Base-by-base conservation (phyloP, 2,113 vertebrate species). In the Pongo pygmaeus region DNA sequence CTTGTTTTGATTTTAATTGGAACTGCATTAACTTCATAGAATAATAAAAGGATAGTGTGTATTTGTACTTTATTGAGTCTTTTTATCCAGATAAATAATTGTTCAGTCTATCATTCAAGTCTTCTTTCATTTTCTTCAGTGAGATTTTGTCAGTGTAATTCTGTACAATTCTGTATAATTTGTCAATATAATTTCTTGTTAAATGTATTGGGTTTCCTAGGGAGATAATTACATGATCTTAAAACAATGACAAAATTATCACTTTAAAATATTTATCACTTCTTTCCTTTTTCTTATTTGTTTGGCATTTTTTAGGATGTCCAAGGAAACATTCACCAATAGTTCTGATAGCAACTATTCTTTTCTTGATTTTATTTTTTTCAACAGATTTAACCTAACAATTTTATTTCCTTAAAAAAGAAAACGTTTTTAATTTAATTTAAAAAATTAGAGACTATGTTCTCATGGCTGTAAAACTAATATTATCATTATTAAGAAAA, bases 311-410 rank as follows among this genome's bases (percentile, higher is more conserved):
- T n/a, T 14, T 55, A 70, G 43, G 46, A 12, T 35, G 61, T 32
- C 30, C 69, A 52, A 23, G n/a, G 35, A 50, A 20, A 69, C 13
- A 17, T 9, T 38, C 48, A n/a, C 40, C 9, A 46, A 8, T 13
- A n/a, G 52, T 43, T 52, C 38, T 30, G 35, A 35, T 0, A 14
- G 46, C 18, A 72, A 40, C 1, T 52, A 6, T 22, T 25, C 17
- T 67, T 16, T 59, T 30, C 77, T 23, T 5, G 27, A 64, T 64
- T 32, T 64, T 64, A 64, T 64, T 64, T 64, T 64, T 64, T 14
- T 14, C 27, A 64, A 98, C 81, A 96, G 74, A 97, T 97, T 57
- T 64, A 91, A 97, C 61, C 50, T 91, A 98, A 97, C 57, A 97
- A 96, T 74, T 86, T 46, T 40, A 11, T 84, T 96, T 95, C 81